These are phyloP conservation scores for Ambastaia sidthimunki DNA, from an alignment of 2,797 vertebrate genomes.

Conservation along the genomic window DNA sequence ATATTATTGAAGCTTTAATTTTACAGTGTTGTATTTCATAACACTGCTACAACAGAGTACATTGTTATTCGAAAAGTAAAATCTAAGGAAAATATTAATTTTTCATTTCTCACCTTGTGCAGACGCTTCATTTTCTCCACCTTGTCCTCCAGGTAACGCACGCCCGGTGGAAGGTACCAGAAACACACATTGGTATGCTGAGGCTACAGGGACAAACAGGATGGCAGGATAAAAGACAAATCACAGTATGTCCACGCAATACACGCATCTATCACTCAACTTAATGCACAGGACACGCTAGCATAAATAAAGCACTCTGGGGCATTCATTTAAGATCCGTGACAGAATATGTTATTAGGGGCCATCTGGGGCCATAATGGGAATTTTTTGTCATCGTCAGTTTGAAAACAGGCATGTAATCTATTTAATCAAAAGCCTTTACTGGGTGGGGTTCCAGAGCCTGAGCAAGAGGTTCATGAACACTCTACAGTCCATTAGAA, in stretches of 20 bases:
- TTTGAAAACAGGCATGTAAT: slow-evolving; percentile 48
- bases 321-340: slow-evolving; percentile 36
- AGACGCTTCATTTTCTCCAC: slow-evolving; percentile 91
- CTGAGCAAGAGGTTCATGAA: slow-evolving; percentile 55
- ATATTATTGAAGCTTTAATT: no score
- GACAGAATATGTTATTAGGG: slow-evolving; percentile 50
- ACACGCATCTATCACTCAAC: slow-evolving; percentile 38
- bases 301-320: slow-evolving; percentile 35
- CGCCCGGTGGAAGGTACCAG: slow-evolving; percentile 95
- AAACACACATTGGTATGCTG: slow-evolving; percentile 99
- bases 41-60: no score
- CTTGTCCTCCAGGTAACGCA: slow-evolving; percentile 90
- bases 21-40: no score
- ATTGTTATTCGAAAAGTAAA: no score
- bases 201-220: slow-evolving; percentile 79
- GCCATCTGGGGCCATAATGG: slow-evolving; percentile 48
- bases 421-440: slow-evolving; percentile 57
- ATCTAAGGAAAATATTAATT: no score
- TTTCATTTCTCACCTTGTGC: slow-evolving; percentile 82
- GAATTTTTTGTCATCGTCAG: slow-evolving; percentile 47
- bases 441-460: slow-evolving; percentile 14
- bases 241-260: slow-evolving; percentile 24
- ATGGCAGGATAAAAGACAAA: neutral
- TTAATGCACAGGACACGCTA: slow-evolving; percentile 32
- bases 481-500: slow-evolving; percentile 59